Evolutionary conservation across 2,888 invertebrate species (phyloP), one percentile per base, ranked within the genome.

Genomic region (Iphiclides podalirius): DNA sequence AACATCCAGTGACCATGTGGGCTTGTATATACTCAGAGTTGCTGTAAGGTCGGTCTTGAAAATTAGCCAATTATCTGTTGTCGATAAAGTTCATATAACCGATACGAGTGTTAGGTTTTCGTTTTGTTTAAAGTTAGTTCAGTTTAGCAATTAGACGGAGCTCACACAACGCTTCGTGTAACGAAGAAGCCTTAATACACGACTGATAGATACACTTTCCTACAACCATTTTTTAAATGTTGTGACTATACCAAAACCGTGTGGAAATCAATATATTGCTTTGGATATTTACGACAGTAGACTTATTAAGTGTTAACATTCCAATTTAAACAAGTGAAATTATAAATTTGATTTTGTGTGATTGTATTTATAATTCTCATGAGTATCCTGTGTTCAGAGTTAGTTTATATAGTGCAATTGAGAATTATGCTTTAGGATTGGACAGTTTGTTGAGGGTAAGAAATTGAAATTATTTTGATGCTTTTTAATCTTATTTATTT

Each of bases 271-370:
- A 9, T 9, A 28, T 28, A 28, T 28, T 9, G 28, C 8, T 28
- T 28, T 2, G n/a, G 7, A 2, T 28, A 8, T 28, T 9, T 28
- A 28, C 2, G n/a, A 4, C 28, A 9, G 28, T 28, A 28, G 28
- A 38, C 20, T 4, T 8, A 13, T 20, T 15, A n/a, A 8, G 8
- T 37, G 7, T 17, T 31, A 16, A 45, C 41, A 41, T 41, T 41
- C 39, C 41, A 11, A n/a, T 28, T 3, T 28, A 28, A 28, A 28
- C n/a, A 31, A 31, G 44, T 44, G 36, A 44, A 35, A 36, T 26
- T 44, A 44, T 44, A 14, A 17, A 38, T 31, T 16, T 13, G 34
- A 9, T 2, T 28, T 6, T 28, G 28, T 9, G 2, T 28, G 28
- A 4, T 28, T 9, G n/a, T 28, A 9, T 9, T 20, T 9, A 9